Percentiles rank a stretch among this genome's conserved stretches.
These are phyloP conservation scores for Zygogramma bicolorata DNA, from an alignment of 2,888 invertebrate genomes.

Conservation along the genomic window DNA sequence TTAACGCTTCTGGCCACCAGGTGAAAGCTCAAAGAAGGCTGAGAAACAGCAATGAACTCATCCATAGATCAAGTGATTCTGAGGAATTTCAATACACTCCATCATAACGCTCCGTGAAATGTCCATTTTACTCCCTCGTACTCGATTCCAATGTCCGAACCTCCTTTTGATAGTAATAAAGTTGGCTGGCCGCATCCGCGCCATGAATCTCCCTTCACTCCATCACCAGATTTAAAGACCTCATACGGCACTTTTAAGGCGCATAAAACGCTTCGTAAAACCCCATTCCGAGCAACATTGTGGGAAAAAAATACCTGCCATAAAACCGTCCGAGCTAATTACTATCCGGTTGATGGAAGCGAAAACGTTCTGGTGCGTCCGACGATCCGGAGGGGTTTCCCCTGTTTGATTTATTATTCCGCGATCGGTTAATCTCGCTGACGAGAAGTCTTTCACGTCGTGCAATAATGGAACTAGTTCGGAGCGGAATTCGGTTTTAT, in stretches of 20 bases:
- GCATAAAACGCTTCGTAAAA: not conserved
- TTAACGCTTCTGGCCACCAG: no score
- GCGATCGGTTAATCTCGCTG: not conserved
- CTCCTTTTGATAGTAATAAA: not conserved
- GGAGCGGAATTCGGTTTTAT: not conserved
- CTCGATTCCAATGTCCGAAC: not conserved
- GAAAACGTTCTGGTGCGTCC: not conserved
- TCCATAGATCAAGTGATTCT: no score
- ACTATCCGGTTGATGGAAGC: not conserved
- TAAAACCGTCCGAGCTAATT: slow-evolving; percentile 4
- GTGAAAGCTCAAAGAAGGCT: no score
- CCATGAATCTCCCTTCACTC: not conserved
- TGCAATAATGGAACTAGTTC: not conserved
- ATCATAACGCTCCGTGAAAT: no score
- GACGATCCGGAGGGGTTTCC: not conserved
- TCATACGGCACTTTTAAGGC: not conserved
- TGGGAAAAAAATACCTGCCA: slow-evolving; percentile 6
- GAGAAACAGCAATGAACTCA: no score
- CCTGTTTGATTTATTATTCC: not conserved
- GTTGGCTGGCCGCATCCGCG: not conserved
- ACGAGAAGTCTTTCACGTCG: not conserved
- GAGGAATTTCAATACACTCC: no score
- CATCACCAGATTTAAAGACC: not conserved
- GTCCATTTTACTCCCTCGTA: not conserved
- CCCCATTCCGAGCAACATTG: not conserved